These are phyloP conservation scores for Perca fluviatilis DNA, from an alignment of 2,113 vertebrate genomes.

Conservation along the genomic window DNA sequence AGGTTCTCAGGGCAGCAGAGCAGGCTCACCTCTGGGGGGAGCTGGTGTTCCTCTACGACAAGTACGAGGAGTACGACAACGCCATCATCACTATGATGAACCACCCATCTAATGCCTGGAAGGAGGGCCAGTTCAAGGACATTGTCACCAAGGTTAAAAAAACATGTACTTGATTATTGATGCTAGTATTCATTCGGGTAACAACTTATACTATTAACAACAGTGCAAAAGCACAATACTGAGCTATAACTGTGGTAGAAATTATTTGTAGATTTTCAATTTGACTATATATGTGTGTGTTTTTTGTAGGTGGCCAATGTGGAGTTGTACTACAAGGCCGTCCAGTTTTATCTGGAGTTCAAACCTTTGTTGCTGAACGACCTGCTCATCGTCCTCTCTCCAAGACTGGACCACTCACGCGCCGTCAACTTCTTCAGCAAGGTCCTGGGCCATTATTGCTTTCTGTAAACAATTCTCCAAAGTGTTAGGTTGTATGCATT, in stretches of 20 bases:
- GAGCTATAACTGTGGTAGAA: background rate
- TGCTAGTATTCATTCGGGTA: background rate
- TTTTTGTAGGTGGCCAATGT: conserved; percentile 94
- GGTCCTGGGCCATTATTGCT: conserved; percentile 77
- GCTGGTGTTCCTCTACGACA: conserved; percentile 98
- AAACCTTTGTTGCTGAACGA: conserved; percentile 97
- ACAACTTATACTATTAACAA: background rate
- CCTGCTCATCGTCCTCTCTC: conserved; percentile 96
- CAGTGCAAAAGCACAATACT: background rate
- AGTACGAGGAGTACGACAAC: conserved; percentile 99
- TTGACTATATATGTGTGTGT: conserved; percentile 25
- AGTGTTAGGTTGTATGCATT: background rate
- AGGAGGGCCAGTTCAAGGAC: conserved; percentile 99
- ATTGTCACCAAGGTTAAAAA: conserved; percentile 95
- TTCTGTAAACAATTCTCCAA: background rate
- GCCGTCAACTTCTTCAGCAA: conserved; percentile 98
- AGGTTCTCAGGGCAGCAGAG: conserved; percentile 98
- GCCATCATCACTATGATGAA: conserved; percentile 99
- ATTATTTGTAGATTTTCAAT: background rate
- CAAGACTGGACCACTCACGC: conserved; percentile 96
- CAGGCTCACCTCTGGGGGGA: conserved; percentile 99
- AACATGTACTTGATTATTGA: background rate
- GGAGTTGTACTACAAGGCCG: conserved; percentile 97
- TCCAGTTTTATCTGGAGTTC: conserved; percentile 97
- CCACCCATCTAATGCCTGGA: conserved; percentile 98